phyloP scores from a whole-genome alignment of 2,113 vertebrate genomes.

The rabbit (Oryctolagus cuniculus) region DNA sequence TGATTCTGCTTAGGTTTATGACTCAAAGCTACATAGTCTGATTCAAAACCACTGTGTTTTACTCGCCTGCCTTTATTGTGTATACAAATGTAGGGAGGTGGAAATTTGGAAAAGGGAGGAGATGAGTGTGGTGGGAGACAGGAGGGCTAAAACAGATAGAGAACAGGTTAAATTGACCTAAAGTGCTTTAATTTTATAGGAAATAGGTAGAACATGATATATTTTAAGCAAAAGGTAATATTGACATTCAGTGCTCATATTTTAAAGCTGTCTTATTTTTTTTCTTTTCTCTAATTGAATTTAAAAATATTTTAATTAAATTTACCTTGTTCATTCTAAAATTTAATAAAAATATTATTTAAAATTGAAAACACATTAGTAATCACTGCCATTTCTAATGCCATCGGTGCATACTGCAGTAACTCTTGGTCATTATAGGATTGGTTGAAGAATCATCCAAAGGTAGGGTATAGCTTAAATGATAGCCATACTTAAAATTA shows the following conservation, averaged over 20 bases:
- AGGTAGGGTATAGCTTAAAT: neutral
- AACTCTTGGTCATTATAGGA: neutral
- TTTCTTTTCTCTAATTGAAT: neutral
- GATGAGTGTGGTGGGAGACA: neutral
- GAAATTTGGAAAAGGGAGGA: rapidly evolving
- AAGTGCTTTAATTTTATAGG: neutral
- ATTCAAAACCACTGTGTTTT: no score
- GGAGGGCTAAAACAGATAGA: neutral
- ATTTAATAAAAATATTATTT: neutral
- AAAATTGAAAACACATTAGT: neutral
- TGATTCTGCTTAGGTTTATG: neutral
- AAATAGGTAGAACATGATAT: neutral
- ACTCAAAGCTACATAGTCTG: neutral
- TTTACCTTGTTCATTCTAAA: neutral
- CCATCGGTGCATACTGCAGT: neutral
- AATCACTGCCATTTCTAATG: neutral
- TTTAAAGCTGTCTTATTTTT: neutral
- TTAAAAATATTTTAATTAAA: neutral
- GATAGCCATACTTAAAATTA: neutral
- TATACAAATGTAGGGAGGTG: no score
- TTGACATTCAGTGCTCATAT: neutral
- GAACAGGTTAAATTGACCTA: neutral
- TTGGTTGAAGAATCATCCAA: neutral
- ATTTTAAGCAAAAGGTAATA: neutral
- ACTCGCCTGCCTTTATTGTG: neutral